Evolutionary conservation across 2,888 invertebrate species (phyloP).

Genomic region (Gibbula magus): DNA sequence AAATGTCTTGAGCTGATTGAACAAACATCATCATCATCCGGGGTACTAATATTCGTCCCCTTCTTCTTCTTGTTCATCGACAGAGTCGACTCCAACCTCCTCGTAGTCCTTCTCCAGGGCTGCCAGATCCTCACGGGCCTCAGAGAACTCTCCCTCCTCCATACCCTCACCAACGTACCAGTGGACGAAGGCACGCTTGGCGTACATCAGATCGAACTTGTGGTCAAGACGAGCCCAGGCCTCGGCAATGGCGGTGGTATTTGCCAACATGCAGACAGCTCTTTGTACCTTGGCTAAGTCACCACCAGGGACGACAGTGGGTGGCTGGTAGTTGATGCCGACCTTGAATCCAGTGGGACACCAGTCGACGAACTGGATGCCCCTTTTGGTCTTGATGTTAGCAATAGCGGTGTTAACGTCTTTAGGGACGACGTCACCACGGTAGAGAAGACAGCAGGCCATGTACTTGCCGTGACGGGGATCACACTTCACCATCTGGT

Average conservation of each 20-base stretch:
- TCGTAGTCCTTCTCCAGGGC: conserved; percentile 11
- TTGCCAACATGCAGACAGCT: conserved; percentile 5
- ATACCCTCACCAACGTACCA: conserved; percentile 5
- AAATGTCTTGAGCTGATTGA: background rate
- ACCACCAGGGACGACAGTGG: background rate
- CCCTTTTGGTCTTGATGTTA: conserved; percentile 66
- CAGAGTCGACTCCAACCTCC: background rate
- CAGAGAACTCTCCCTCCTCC: conserved; percentile 7
- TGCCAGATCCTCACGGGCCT: conserved; percentile 1
- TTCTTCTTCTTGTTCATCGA: background rate
- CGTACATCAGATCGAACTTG: conserved; percentile 11
- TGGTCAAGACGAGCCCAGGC: conserved; percentile 74
- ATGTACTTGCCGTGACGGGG: conserved; percentile 75
- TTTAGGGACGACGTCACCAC: conserved; percentile 72
- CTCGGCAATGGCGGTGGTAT: background rate
- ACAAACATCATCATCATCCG: too few species aligned
- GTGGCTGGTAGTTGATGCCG: conserved; percentile 88
- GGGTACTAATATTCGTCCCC: background rate
- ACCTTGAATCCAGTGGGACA: conserved; percentile 74
- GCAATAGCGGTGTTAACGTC: conserved; percentile 71
- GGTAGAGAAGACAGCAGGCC: conserved; percentile 75
- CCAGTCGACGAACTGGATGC: conserved; percentile 69
- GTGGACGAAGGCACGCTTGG: conserved; percentile 13
- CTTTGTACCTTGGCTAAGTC: background rate
- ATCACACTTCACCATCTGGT: conserved; percentile 72